Evolutionary conservation across 2,888 invertebrate genomes (phyloP), one percentile per base, ranked within the genome.

Genomic region (Catocala sponsa): DNA sequence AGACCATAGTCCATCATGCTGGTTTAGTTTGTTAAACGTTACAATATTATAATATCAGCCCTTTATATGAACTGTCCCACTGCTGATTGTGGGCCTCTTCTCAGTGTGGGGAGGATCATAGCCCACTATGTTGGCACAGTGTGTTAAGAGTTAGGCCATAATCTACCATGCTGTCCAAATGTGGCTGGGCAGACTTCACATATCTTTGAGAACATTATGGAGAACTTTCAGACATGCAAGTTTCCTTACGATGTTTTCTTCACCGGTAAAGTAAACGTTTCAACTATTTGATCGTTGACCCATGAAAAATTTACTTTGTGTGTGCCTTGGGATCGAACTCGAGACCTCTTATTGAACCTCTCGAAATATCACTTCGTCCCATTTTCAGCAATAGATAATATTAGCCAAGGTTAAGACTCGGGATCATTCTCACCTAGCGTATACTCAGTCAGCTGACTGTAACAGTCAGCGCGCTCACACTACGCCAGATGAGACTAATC

Each of bases 401-500:
- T 42, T 42, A 10, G 10, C 25, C 32, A 48, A 48, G 41, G 41
- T 2, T 35, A 15, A 55, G 15, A 48, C 32, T 41, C 10, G 12
- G 49, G 50, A 12, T 46, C 6, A 12, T 43, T 33, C n/a, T 6
- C 6, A 56, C 33, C 42, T 38, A 42, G 46, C 52, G 41, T 46
- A 59, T 12, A 53, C 13, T 59, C 12, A 47, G 52, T 47, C 33
- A 9, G 47, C 58, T 6, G 35, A 44, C 6, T 25, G 47, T 41
- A 4, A 46, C 13, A 50, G 35, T 58, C 25, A 15, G 58, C 58
- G 9, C 11, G 52, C 58, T 47, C 44, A 59, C 58, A 41, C 32
- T 59, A 47, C 47, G 58, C 52, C 46, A 52, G 12, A 32, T 41
- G 9, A 2, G 33, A 56, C 13, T 41, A 11, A n/a, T 42, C 13